Evolutionary conservation across 2,113 vertebrate species (phyloP).

Genomic region (Rissa tridactyla): DNA sequence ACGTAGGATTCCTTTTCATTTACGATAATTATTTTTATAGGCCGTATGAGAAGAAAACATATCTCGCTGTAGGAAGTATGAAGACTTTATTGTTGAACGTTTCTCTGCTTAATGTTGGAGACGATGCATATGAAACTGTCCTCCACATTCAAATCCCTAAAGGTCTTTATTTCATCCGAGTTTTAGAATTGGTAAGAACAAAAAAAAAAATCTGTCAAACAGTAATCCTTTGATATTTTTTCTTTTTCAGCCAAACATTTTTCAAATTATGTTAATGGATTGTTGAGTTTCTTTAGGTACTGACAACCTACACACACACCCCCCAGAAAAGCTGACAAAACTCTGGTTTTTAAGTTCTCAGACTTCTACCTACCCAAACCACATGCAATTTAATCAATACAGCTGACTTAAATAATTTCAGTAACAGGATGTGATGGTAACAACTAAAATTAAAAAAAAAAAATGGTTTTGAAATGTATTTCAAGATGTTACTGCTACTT

Average conservation of each 20-base stretch:
- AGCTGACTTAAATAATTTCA: background rate
- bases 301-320: background rate
- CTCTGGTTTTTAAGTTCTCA: background rate
- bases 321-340: background rate
- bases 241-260: background rate
- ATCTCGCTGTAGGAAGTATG: constrained; percentile 83
- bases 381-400: background rate
- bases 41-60: constrained; percentile 78
- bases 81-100: constrained; percentile 84
- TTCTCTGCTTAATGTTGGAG: constrained; percentile 83
- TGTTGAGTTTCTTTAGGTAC: background rate
- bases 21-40: constrained; percentile 59
- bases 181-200: constrained; percentile 83
- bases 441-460: background rate
- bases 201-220: background rate
- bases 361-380: background rate
- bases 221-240: background rate
- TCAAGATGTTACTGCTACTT: background rate
- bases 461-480: background rate
- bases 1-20: background rate
- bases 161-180: constrained; percentile 87
- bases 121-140: constrained; percentile 87
- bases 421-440: background rate
- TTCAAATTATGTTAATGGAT: background rate
- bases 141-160: constrained; percentile 81